Evolutionary conservation across 1,140 invertebrate species (phyloP).

Genomic region (Drosophila leontia): DNA sequence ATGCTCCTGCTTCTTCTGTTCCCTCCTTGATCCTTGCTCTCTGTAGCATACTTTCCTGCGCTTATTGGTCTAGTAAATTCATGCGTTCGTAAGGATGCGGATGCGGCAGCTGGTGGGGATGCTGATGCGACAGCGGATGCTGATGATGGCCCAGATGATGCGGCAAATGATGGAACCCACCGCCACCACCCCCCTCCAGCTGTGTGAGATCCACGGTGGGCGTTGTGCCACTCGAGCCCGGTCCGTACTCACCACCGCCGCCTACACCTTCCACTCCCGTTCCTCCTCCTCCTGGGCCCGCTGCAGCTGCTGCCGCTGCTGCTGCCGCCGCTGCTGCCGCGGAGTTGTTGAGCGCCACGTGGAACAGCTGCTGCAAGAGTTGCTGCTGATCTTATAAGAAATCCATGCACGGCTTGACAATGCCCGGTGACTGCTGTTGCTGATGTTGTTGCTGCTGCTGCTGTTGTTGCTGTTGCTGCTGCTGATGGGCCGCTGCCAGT

Average conservation of each 20-base stretch:
- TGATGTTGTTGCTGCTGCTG: conserved; percentile 60
- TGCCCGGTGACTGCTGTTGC: conserved; percentile 75
- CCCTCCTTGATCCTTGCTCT: conserved; percentile 2
- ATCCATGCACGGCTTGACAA: conserved; percentile 84
- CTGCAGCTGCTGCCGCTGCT: conserved; percentile 42
- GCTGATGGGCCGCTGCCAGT: conserved; percentile 70
- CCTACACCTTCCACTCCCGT: conserved; percentile 8
- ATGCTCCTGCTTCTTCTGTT: not conserved
- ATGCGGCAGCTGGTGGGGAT: conserved; percentile 42
- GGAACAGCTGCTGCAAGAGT: conserved; percentile 83
- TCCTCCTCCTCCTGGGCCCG: conserved; percentile 12
- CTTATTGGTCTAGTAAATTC: conserved; percentile 83
- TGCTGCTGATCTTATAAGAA: conserved; percentile 85
- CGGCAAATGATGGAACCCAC: conserved; percentile 50
- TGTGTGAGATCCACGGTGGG: conserved; percentile 78
- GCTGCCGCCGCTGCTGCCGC: conserved; percentile 71
- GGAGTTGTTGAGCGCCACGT: conserved; percentile 80
- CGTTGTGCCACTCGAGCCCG: conserved; percentile 29
- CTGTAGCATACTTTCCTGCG: conserved; percentile 43
- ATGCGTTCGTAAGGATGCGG: conserved; percentile 77
- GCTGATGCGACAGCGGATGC: conserved; percentile 39
- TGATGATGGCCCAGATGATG: conserved; percentile 53
- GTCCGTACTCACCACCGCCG: conserved; percentile 12
- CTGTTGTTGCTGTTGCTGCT: conserved; percentile 68
- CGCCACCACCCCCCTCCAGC: conserved; percentile 45